Evolutionary conservation across 1,140 invertebrate species (phyloP), one percentile per base, ranked within the genome.

Genomic region (Drosophila arizonae): DNA sequence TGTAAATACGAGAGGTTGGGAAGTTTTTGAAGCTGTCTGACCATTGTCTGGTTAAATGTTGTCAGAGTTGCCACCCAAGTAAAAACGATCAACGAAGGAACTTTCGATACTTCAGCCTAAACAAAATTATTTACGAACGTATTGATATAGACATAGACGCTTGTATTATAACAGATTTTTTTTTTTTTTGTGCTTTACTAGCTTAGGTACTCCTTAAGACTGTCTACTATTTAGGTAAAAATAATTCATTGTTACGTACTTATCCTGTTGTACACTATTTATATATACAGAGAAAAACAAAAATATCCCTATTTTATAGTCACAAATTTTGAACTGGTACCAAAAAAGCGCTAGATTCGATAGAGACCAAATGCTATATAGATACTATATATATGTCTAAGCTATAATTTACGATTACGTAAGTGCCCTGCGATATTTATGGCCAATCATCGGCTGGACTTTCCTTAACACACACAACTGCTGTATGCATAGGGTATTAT

Each of bases 291-390:
- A 60, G 17, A 56, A 51, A 10, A 13, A n/a, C 26, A 43, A 46
- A 9, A 46, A 46, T 46, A 17, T 17, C 17, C 24, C 39, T 11
- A 43, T 41, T 3, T 24, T 28, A 43, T 15, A 43, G 57, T 64
- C 69, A 85, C 63, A 85, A 80, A 80, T 72, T 75, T 68, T 67
- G 5, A 86, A 87, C 79, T 76, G 64, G 64, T 84, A 74, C 84
- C 85, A 89, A 87, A 87, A 88, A 87, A 87, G 76, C 71, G 56
- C 70, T 9, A 66, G 46, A 57, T 45, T 48, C 55, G 33, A 41
- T 57, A 71, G 68, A 51, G 50, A 71, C 57, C 65, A 75, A 60
- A 84, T 75, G 72, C 58, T 64, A 65, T 68, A 60, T 81, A 52
- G 13, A n/a, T 10, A 24, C 21, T 24, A 56, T 68, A 62, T 57